phyloP scores from a whole-genome alignment of 92 coral and sea anemone genomes.

The Pocillopora meandrina region DNA sequence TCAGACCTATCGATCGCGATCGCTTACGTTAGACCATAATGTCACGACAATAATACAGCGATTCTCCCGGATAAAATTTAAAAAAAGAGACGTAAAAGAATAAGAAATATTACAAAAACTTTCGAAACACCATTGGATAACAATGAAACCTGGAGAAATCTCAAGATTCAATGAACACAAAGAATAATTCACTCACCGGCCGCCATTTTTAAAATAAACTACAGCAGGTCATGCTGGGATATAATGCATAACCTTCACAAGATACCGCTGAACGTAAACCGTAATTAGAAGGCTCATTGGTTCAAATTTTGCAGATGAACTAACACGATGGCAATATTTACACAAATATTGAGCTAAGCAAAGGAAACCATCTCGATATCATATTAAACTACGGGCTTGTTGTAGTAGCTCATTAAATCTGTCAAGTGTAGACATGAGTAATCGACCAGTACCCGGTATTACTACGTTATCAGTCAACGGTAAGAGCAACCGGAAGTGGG shows the following conservation, averaged over 20 bases:
- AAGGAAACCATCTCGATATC: not conserved
- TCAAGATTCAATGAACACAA: not conserved
- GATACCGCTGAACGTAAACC: conserved; percentile 4
- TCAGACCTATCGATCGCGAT: too few species aligned
- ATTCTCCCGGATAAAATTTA: not conserved
- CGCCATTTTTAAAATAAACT: conserved; percentile 27
- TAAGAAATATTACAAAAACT: too few species aligned
- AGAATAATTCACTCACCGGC: conserved; percentile 25
- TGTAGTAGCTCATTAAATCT: not conserved
- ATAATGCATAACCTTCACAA: not conserved
- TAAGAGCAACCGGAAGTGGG: conserved; percentile 11
- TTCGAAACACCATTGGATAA: not conserved
- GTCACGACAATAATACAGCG: too few species aligned
- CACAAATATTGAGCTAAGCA: conserved; percentile 2
- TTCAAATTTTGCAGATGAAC: not conserved
- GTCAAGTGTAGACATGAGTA: not conserved
- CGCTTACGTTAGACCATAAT: too few species aligned
- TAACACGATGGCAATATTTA: not conserved
- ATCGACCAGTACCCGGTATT: not conserved
- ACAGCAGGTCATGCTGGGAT: conserved; percentile 9
- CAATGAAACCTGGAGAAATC: not conserved
- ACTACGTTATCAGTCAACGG: conserved; percentile 10
- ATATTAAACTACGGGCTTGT: not conserved
- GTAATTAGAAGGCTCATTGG: too few species aligned
- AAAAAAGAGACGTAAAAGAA: not conserved